Base-by-base conservation (phyloP, 2,113 vertebrate species). In the Jaculus jaculus region DNA sequence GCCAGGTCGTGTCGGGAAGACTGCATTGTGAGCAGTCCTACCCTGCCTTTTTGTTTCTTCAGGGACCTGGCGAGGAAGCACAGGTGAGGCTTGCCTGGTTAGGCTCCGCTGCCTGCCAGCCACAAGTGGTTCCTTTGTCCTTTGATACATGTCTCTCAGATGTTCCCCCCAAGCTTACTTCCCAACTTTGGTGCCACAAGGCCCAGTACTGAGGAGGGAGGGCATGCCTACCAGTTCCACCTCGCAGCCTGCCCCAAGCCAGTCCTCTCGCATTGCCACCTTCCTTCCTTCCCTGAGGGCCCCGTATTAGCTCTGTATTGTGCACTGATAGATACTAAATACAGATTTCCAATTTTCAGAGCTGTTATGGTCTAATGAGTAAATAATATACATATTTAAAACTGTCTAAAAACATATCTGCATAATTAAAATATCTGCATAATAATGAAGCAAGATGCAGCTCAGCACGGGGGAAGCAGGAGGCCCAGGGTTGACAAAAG, bases 361-460 rank as follows among this genome's bases (percentile, higher is more conserved):
- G 96, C 96, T 96, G 96, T 97, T 97, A 97, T 94, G 96, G 96
- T 96, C 96, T 97, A 97, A 97, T 97, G 96, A 97, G 95, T 97
- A 97, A 97, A 97, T 97, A 96, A 97, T 97, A 97, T 97, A 97
- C 96, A 97, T 97, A 97, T 97, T 97, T 97, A 96, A 97, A 96
- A 96, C 96, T 95, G 96, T 96, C 97, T 96, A 97, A 97, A 97
- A 97, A 96, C 96, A 97, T 97, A 97, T 93, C 96, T 96, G 96
- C 97, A 96, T 97, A 97, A 97, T 97, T 96, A 96, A 97, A 96
- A 96, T 96, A 96, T 91, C 95, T 96, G 80, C 94, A 97, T 94
- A 94, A 96, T 97, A 97, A 97, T 30, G 87, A 96, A 96, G 92
- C 80, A 84, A 93, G 86, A 91, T 72, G 79, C 90, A 75, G 80